Conservation (phyloP, 1,140 invertebrate genomes). For the Drosophila pachea region DNA sequence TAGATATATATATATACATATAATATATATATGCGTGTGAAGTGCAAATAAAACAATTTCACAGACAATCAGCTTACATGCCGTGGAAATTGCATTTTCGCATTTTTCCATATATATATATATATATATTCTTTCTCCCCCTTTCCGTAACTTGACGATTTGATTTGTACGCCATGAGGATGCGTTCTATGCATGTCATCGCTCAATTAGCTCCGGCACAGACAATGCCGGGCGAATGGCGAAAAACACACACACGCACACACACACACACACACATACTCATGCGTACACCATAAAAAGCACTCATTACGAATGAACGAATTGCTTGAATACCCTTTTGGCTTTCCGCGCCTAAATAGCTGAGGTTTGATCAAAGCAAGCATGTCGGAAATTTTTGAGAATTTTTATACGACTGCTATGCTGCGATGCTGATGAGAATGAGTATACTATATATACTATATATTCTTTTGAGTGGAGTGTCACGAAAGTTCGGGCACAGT, state of each 20-base stretch:
- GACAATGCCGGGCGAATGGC: constrained; percentile 17
- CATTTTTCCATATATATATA: too few relatives aligned
- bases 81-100: constrained; percentile 24
- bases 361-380: too few relatives aligned
- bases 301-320: not conserved
- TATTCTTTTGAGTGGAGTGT: too few relatives aligned
- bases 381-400: too few relatives aligned
- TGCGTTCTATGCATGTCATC: constrained; percentile 37
- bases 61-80: constrained; percentile 29
- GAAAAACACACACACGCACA: constrained; percentile 6
- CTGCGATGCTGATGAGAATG: too few relatives aligned
- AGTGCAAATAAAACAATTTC: constrained; percentile 28
- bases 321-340: not conserved
- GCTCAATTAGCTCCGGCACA: constrained; percentile 33
- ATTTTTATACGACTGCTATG: too few relatives aligned
- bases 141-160: constrained; percentile 22
- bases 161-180: constrained; percentile 25
- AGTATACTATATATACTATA: too few relatives aligned
- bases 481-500: not conserved
- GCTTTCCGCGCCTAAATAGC: too few relatives aligned
- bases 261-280: too few relatives aligned
- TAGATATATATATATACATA: constrained; percentile 1
- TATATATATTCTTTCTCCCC: too few relatives aligned
- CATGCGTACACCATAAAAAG: too few relatives aligned
- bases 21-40: constrained; percentile 2